Evolutionary conservation across 2,888 invertebrate genomes (phyloP).

Genomic region (Amorpha juglandis): DNA sequence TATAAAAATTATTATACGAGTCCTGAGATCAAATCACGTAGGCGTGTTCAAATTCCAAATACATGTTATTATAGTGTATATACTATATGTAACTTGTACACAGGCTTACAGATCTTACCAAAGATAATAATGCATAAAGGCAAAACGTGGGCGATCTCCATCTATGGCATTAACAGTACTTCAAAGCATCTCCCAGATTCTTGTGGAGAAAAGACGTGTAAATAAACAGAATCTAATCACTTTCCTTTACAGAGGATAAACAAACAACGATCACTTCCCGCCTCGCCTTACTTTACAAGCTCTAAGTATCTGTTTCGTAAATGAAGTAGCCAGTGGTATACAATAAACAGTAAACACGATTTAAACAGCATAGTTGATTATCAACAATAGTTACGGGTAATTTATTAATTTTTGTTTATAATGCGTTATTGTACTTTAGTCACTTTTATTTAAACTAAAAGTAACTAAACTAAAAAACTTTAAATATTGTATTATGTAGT

Average conservation of each 20-base stretch:
- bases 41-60: neutral
- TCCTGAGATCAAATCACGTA: neutral
- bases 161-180: conserved; percentile 13
- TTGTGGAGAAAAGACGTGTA: conserved; percentile 14
- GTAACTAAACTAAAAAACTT: too few relatives aligned
- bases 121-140: neutral
- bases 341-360: neutral
- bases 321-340: conserved; percentile 8
- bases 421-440: too few relatives aligned
- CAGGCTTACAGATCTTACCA: neutral
- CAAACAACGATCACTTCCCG: conserved; percentile 22
- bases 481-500: too few relatives aligned
- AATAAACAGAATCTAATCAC: conserved; percentile 18
- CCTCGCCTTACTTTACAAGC: conserved; percentile 6
- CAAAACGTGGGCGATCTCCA: conserved; percentile 5
- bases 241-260: conserved; percentile 18
- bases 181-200: conserved; percentile 7
- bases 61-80: neutral
- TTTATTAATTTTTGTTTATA: too few relatives aligned
- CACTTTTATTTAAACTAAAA: too few relatives aligned
- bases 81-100: neutral
- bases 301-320: conserved; percentile 19
- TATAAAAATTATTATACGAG: too few relatives aligned
- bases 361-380: neutral
- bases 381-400: neutral